Percentiles rank a stretch among this genome's conserved stretches.
These are phyloP conservation scores for Drosophila ezoana DNA, from an alignment of 2,888 invertebrate species.

Conservation along the genomic window DNA sequence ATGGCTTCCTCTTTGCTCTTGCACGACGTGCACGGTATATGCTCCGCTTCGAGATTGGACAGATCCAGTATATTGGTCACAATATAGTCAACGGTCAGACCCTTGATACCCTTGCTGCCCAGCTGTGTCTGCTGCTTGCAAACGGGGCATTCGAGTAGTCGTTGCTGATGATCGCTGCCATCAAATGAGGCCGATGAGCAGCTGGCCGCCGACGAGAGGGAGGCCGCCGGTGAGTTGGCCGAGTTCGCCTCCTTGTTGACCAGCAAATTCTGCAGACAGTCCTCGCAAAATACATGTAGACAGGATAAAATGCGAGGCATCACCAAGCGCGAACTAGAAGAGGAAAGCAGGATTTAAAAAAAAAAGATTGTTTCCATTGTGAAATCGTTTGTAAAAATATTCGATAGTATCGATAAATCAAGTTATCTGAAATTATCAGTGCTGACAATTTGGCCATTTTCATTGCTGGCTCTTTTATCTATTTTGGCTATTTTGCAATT, in stretches of 20 bases:
- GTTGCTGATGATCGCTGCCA: constrained; percentile 64
- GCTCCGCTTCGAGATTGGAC: constrained; percentile 89
- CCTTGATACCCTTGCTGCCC: constrained; percentile 90
- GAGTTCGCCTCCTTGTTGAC: constrained; percentile 88
- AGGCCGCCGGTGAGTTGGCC: constrained; percentile 81
- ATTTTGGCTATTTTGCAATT: too few relatives aligned
- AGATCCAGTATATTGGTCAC: constrained; percentile 93
- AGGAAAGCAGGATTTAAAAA: not conserved
- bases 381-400: not conserved
- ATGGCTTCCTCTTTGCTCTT: constrained; percentile 97
- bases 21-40: constrained; percentile 95
- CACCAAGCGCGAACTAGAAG: constrained; percentile 89
- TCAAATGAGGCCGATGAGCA: constrained; percentile 83
- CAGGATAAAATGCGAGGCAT: constrained; percentile 95
- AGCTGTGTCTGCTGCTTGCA: constrained; percentile 95
- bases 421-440: not conserved
- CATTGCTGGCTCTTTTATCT: too few relatives aligned
- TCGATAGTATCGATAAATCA: not conserved
- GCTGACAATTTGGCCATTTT: not conserved
- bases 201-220: constrained; percentile 84
- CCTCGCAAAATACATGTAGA: constrained; percentile 97
- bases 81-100: constrained; percentile 94
- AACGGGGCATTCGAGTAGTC: constrained; percentile 88
- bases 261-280: constrained; percentile 93
- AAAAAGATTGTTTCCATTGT: too few relatives aligned